Conservation (phyloP, 2,113 vertebrate species). For the Dolichallabes microphthalmus region DNA sequence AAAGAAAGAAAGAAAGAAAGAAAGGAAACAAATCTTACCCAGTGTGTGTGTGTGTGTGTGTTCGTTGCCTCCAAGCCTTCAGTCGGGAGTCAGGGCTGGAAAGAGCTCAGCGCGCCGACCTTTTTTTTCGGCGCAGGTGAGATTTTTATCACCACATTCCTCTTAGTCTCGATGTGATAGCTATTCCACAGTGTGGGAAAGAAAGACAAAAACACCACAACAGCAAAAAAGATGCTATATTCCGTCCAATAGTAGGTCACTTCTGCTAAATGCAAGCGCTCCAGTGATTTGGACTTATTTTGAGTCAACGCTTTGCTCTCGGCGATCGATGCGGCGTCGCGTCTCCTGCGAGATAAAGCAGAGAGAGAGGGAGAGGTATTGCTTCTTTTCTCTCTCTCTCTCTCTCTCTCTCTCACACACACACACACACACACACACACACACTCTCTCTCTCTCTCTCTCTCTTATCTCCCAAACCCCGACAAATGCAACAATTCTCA, state of each 20-base stretch:
- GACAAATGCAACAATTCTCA: constrained; percentile 21
- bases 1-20: background rate
- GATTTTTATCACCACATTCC: constrained; percentile 67
- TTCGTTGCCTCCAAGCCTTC: constrained; percentile 45
- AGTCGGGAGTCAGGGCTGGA: background rate
- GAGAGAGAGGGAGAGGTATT: background rate
- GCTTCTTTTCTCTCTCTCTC: background rate
- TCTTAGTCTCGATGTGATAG: constrained; percentile 48
- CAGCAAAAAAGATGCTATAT: constrained; percentile 29
- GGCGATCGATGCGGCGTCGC: background rate
- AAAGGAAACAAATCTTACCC: constrained; percentile 13
- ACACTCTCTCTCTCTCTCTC: too few species aligned
- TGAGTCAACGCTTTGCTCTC: constrained; percentile 40
- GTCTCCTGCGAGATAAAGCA: background rate
- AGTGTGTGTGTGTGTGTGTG: constrained; percentile 64
- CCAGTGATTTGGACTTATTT: constrained; percentile 23
- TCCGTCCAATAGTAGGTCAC: constrained; percentile 28
- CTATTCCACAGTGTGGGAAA: constrained; percentile 1
- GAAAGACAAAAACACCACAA: constrained; percentile 43
- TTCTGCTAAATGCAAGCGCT: background rate
- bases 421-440: too few species aligned
- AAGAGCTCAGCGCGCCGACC: constrained; percentile 52
- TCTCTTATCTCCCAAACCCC: constrained; percentile 29
- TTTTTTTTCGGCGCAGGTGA: constrained; percentile 36
- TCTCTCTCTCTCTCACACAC: too few species aligned